phyloP scores from a whole-genome alignment of 2,888 invertebrate species.

The Agrilus biguttatus region DNA sequence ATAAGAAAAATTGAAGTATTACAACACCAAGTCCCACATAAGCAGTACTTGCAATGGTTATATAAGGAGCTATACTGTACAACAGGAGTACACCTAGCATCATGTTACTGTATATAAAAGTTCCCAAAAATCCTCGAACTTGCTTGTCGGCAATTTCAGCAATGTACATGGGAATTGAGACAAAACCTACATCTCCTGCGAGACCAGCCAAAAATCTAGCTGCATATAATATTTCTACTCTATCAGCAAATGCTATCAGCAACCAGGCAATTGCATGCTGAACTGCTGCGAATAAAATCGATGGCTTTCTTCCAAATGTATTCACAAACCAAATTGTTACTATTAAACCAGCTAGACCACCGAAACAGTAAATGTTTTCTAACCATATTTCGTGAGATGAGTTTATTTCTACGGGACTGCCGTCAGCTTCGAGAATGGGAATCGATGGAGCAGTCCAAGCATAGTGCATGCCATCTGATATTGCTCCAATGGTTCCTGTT shows the following conservation, averaged over 20 bases:
- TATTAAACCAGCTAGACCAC: conserved; percentile 11
- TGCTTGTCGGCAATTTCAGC: conserved; percentile 9
- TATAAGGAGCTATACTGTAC: conserved; percentile 14
- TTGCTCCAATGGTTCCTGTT: no score
- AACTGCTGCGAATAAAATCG: conserved; percentile 4
- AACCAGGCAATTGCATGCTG: conserved; percentile 6
- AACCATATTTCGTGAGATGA: conserved; percentile 11
- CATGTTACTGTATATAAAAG: conserved; percentile 8
- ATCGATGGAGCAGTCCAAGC: conserved; percentile 31
- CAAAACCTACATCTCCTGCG: conserved; percentile 5
- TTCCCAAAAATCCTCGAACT: conserved; percentile 8
- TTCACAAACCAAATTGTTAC: conserved; percentile 7
- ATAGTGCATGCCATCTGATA: conserved; percentile 15
- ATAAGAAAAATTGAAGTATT: conserved; percentile 14
- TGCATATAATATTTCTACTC: conserved; percentile 3
- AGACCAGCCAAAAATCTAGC: conserved; percentile 5
- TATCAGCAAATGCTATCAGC: conserved; percentile 5
- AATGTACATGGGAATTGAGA: conserved; percentile 9
- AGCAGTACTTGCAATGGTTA: conserved; percentile 18
- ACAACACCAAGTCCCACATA: conserved; percentile 16
- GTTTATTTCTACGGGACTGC: conserved; percentile 21
- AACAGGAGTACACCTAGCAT: conserved; percentile 7
- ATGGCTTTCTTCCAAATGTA: conserved; percentile 8
- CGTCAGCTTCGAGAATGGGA: conserved; percentile 19
- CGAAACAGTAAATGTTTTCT: conserved; percentile 10